Evolutionary conservation across 2,888 invertebrate species (phyloP).

Genomic region (Lordiphosa fenestrarum): DNA sequence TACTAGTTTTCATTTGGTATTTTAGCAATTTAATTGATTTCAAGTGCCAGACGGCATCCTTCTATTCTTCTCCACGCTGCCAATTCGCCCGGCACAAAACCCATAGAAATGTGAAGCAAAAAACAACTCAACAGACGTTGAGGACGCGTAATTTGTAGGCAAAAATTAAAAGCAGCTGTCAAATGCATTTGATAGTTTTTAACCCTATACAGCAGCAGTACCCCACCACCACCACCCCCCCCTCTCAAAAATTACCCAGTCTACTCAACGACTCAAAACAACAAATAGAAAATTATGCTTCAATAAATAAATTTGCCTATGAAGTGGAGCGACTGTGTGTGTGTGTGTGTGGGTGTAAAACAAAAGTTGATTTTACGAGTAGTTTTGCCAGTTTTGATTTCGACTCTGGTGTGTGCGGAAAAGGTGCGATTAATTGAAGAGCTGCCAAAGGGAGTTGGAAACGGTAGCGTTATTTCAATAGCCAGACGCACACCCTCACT

Average conservation of each 20-base stretch:
- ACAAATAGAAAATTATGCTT: slow-evolving; percentile 65
- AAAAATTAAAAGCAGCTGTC: slow-evolving; percentile 63
- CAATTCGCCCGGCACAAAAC: too few species aligned
- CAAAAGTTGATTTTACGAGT: slow-evolving; percentile 51
- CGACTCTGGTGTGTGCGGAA: slow-evolving; percentile 37
- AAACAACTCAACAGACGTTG: too few species aligned
- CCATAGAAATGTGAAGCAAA: too few species aligned
- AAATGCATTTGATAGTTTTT: slow-evolving; percentile 67
- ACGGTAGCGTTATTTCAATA: slow-evolving; percentile 45
- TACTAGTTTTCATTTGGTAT: too few species aligned
- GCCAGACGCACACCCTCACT: slow-evolving; percentile 13
- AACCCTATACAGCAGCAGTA: slow-evolving; percentile 20
- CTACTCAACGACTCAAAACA: slow-evolving; percentile 25
- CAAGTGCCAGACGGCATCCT: too few species aligned
- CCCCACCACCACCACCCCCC: not conserved
- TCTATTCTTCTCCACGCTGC: too few species aligned
- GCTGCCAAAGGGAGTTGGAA: slow-evolving; percentile 16
- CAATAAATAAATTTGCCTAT: slow-evolving; percentile 61
- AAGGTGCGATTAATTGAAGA: slow-evolving; percentile 77
- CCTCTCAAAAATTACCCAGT: not conserved
- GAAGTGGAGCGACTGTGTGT: slow-evolving; percentile 22
- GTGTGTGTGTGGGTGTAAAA: slow-evolving; percentile 21
- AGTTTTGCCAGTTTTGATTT: slow-evolving; percentile 58
- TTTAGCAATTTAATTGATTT: too few species aligned
- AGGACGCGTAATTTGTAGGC: slow-evolving; percentile 4